phyloP scores from a whole-genome alignment of 2,888 invertebrate genomes.

The Lacanobia oleracea region DNA sequence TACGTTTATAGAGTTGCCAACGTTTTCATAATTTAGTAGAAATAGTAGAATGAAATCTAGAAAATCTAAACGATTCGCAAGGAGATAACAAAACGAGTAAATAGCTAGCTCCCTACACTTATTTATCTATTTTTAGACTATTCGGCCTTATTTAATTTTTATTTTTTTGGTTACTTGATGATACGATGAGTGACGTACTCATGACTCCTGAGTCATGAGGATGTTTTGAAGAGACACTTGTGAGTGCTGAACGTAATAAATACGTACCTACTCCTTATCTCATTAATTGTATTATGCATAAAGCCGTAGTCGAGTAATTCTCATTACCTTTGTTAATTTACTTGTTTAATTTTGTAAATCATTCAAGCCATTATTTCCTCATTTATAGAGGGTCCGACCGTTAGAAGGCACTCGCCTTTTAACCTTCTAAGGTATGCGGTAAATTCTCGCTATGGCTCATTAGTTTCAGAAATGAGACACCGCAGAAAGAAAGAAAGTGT shows the following conservation, averaged over 20 bases:
- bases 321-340: neutral
- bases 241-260: neutral
- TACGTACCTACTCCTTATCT: neutral
- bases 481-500: too few species aligned
- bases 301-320: too few species aligned
- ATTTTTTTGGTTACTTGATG: too few species aligned
- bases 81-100: too few species aligned
- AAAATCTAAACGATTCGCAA: too few species aligned
- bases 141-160: too few species aligned
- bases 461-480: too few species aligned
- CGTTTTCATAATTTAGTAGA: constrained; percentile 1
- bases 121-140: too few species aligned
- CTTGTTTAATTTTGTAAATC: neutral
- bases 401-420: neutral
- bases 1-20: constrained; percentile 23
- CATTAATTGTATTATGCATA: neutral
- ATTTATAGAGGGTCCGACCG: neutral
- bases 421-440: neutral
- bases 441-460: neutral
- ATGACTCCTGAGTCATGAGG: constrained; percentile 1
- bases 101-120: too few species aligned
- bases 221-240: constrained; percentile 2
- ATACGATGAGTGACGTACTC: neutral
- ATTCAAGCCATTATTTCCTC: neutral
- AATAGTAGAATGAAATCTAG: constrained; percentile 2